These are phyloP conservation scores for Oryzias dopingdopingensis DNA, from an alignment of 2,797 vertebrate species.

Conservation along the genomic window DNA sequence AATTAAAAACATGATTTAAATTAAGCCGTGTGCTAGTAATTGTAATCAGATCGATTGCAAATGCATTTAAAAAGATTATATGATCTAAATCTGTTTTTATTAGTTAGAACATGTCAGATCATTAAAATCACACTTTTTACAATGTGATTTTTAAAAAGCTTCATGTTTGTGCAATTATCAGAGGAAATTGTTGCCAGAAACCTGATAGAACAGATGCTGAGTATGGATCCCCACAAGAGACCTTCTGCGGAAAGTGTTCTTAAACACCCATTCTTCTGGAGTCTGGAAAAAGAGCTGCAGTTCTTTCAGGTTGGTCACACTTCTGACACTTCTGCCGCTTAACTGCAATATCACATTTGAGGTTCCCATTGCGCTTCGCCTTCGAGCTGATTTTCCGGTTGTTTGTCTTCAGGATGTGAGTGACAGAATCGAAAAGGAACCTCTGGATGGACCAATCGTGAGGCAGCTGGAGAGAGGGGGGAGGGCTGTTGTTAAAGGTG, in stretches of 20 bases:
- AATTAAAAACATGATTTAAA: no score
- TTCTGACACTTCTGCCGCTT: background rate
- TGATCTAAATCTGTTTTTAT: background rate
- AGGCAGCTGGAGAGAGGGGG: constrained; percentile 91
- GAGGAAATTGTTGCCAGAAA: constrained; percentile 87
- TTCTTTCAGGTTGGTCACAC: constrained; percentile 89
- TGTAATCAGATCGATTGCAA: no score
- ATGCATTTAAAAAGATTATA: no score
- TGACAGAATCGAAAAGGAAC: constrained; percentile 96
- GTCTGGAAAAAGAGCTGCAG: constrained; percentile 93
- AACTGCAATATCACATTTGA: background rate
- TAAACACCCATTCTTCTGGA: constrained; percentile 97
- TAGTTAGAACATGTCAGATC: background rate
- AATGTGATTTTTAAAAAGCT: background rate
- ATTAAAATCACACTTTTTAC: background rate
- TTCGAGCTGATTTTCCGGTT: background rate
- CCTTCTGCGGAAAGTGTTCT: constrained; percentile 89
- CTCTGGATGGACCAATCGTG: constrained; percentile 89
- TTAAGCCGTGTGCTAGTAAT: no score
- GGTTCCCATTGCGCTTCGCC: background rate
- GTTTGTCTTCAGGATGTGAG: constrained; percentile 87
- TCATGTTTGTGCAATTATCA: constrained; percentile 51
- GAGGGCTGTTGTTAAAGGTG: constrained; percentile 88
- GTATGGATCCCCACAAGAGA: constrained; percentile 85
- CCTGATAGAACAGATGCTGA: constrained; percentile 92